phyloP scores from a whole-genome alignment of 2,888 invertebrate genomes.

The Leptinotarsa juncta region DNA sequence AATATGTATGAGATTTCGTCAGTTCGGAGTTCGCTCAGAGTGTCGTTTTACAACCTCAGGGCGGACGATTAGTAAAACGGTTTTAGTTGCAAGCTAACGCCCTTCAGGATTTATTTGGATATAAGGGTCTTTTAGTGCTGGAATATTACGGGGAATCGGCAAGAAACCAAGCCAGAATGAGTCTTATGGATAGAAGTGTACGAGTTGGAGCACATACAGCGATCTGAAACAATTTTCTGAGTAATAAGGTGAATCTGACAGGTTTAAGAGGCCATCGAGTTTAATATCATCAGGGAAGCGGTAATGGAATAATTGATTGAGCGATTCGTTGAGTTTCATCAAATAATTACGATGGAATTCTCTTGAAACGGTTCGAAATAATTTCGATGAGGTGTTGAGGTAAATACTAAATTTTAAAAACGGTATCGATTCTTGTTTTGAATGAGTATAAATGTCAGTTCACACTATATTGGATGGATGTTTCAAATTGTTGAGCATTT shows the following conservation, averaged over 20 bases:
- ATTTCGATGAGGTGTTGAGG: too few species aligned
- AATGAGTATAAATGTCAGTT: too few species aligned
- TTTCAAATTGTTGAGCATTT: too few species aligned
- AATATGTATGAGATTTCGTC: conserved; percentile 52
- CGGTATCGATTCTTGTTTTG: too few species aligned
- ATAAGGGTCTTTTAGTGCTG: conserved; percentile 23
- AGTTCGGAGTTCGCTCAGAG: conserved; percentile 41
- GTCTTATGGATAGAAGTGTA: conserved; percentile 8
- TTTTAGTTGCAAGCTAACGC: conserved; percentile 38
- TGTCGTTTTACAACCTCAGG: conserved; percentile 49
- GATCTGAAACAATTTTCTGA: conserved; percentile 3
- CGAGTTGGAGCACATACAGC: conserved; percentile 5
- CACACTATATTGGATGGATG: too few species aligned
- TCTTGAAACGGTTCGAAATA: too few species aligned
- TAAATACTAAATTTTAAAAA: too few species aligned
- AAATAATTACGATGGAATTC: conserved; percentile 5
- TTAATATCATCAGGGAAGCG: conserved; percentile 24
- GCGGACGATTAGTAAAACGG: conserved; percentile 45
- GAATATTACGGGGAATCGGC: conserved; percentile 4
- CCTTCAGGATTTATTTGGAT: conserved; percentile 34
- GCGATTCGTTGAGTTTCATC: conserved; percentile 28
- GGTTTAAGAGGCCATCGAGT: conserved; percentile 31
- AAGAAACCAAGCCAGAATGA: background rate
- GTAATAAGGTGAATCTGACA: conserved; percentile 33
- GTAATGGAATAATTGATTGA: conserved; percentile 37